These are phyloP conservation scores for Glyphotaelius pellucidus DNA, from an alignment of 2,888 invertebrate species.

Conservation along the genomic window DNA sequence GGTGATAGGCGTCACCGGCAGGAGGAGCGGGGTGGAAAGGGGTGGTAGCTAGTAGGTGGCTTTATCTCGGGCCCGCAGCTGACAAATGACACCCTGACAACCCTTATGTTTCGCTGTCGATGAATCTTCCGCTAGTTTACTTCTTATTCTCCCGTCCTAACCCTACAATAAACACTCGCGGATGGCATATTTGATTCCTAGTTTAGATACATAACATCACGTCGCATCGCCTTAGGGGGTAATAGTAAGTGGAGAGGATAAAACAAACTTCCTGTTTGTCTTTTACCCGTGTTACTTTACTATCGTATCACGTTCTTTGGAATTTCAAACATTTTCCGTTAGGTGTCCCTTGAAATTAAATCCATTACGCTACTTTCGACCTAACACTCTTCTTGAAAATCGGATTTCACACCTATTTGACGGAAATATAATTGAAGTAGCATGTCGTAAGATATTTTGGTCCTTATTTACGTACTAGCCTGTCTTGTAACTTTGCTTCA, in stretches of 20 bases:
- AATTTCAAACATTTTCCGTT: neutral
- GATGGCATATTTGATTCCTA: neutral
- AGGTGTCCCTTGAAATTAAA: neutral
- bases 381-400: neutral
- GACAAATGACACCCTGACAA: slow-evolving; percentile 57
- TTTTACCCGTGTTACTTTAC: neutral
- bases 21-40: neutral
- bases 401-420: neutral
- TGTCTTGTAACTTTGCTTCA: neutral
- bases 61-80: slow-evolving; percentile 58
- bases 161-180: slow-evolving; percentile 12
- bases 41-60: slow-evolving; percentile 20
- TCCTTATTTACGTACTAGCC: neutral
- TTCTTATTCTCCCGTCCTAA: slow-evolving; percentile 37
- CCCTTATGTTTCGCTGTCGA: slow-evolving; percentile 58
- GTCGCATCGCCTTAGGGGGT: neutral
- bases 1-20: neutral
- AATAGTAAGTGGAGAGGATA: neutral
- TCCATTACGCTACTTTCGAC: neutral
- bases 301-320: neutral
- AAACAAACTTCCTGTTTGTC: neutral
- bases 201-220: neutral
- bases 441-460: neutral
- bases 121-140: slow-evolving; percentile 58
- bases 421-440: too few relatives aligned